Evolutionary conservation across 2,888 invertebrate species (phyloP).

Genomic region (Lacanobia oleracea): DNA sequence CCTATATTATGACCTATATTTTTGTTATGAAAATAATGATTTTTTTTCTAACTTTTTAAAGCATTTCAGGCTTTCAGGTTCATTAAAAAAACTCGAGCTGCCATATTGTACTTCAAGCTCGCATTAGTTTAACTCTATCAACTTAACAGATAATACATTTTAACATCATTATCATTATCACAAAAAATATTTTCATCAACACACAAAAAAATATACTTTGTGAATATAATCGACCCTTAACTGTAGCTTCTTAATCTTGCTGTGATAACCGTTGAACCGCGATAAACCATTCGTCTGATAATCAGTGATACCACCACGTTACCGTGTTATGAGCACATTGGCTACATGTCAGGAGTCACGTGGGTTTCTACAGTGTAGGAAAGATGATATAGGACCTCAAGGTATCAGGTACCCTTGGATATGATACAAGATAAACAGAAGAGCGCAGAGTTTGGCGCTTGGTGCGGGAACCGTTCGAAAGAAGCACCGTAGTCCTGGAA

Average conservation of each 20-base stretch:
- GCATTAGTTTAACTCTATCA: background rate
- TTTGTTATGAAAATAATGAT: too few relatives aligned
- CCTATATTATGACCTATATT: too few relatives aligned
- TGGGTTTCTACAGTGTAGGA: background rate
- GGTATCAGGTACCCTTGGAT: background rate
- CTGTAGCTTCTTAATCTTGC: constrained; percentile 59
- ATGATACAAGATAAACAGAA: too few relatives aligned
- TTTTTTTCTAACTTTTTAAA: background rate
- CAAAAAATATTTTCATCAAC: constrained; percentile 13
- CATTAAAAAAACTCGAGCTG: background rate
- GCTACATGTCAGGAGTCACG: constrained; percentile 47
- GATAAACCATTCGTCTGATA: constrained; percentile 72
- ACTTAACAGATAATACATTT: background rate
- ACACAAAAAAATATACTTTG: constrained; percentile 38
- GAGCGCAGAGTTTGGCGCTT: too few relatives aligned
- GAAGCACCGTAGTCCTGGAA: too few relatives aligned
- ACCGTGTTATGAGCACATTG: constrained; percentile 47
- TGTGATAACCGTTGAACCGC: constrained; percentile 70
- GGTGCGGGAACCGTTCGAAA: too few relatives aligned
- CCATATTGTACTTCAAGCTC: too few relatives aligned
- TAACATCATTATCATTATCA: constrained; percentile 11
- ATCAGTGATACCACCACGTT: constrained; percentile 71
- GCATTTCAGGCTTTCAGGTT: background rate
- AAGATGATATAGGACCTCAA: background rate
- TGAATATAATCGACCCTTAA: constrained; percentile 60